A percentile compares a stretch with the other conserved stretches of the same genome.
These are phyloP conservation scores for Dasypolia templi DNA, from an alignment of 2,888 invertebrate genomes.

Conservation along the genomic window DNA sequence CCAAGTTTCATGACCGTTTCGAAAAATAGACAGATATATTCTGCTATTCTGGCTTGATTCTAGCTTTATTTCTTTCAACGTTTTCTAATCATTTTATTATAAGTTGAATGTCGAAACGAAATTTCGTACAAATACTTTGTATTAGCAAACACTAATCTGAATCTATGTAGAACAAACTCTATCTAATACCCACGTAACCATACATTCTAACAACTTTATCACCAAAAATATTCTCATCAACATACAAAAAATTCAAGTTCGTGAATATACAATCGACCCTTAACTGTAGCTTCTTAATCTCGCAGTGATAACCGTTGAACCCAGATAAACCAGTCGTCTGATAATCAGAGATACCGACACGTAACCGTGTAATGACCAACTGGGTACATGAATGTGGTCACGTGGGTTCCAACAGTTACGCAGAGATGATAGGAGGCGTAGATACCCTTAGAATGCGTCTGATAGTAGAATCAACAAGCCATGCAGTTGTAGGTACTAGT, in stretches of 20 bases:
- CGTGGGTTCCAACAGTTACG: conserved; percentile 12
- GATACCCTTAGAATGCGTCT: background rate
- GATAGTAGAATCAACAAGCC: too few species aligned
- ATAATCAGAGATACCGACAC: conserved; percentile 74
- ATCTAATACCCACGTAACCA: background rate
- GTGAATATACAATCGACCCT: conserved; percentile 58
- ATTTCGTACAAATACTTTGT: background rate
- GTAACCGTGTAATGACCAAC: conserved; percentile 53
- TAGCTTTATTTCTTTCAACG: background rate
- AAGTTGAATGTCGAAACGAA: too few species aligned
- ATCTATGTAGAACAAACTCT: background rate
- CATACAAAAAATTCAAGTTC: conserved; percentile 38
- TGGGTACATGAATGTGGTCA: conserved; percentile 42
- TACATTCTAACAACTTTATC: conserved; percentile 13
- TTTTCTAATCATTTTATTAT: background rate
- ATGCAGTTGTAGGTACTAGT: too few species aligned
- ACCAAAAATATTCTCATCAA: conserved; percentile 17
- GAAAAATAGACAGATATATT: background rate
- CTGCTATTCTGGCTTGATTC: background rate
- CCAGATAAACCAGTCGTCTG: conserved; percentile 68
- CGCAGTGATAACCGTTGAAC: conserved; percentile 70
- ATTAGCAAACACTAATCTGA: background rate
- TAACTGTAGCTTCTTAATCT: conserved; percentile 63
- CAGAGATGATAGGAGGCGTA: background rate
- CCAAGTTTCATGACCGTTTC: background rate